These are phyloP conservation scores for Platycnemis pennipes DNA, from an alignment of 2,888 invertebrate genomes.

Conservation along the genomic window DNA sequence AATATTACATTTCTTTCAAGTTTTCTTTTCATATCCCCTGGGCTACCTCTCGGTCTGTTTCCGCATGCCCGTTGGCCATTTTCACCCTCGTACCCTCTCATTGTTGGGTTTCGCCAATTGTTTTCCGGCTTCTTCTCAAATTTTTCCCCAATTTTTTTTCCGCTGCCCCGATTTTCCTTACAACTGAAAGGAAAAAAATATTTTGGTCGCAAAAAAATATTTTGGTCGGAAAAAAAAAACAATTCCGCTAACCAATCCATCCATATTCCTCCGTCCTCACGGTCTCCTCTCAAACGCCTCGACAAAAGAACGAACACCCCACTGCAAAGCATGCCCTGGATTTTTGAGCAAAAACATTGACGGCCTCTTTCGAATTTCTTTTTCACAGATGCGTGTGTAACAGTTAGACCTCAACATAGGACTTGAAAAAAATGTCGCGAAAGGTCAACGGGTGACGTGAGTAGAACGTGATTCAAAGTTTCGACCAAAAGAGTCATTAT, in stretches of 20 bases:
- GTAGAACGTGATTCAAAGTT: no score
- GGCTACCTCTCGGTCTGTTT: neutral
- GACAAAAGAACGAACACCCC: neutral
- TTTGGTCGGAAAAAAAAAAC: no score
- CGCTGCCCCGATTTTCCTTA: neutral
- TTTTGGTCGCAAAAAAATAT: no score
- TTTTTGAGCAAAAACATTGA: neutral
- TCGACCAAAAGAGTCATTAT: no score
- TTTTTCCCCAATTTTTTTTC: neutral
- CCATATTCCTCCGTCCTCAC: neutral
- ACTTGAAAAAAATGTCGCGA: no score
- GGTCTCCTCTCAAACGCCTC: neutral
- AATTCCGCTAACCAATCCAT: neutral
- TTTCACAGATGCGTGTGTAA: no score
- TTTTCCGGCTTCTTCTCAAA: neutral
- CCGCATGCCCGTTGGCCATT: neutral
- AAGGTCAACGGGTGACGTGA: no score
- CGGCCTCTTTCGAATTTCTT: no score
- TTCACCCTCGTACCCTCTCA: neutral
- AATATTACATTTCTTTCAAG: neutral
- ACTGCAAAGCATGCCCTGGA: neutral
- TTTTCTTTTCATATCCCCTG: neutral
- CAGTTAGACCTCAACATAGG: no score
- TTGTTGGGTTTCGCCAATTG: neutral
- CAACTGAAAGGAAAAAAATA: neutral